Conservation (phyloP, 2,113 vertebrate genomes). For the Oceanodroma tethys region DNA sequence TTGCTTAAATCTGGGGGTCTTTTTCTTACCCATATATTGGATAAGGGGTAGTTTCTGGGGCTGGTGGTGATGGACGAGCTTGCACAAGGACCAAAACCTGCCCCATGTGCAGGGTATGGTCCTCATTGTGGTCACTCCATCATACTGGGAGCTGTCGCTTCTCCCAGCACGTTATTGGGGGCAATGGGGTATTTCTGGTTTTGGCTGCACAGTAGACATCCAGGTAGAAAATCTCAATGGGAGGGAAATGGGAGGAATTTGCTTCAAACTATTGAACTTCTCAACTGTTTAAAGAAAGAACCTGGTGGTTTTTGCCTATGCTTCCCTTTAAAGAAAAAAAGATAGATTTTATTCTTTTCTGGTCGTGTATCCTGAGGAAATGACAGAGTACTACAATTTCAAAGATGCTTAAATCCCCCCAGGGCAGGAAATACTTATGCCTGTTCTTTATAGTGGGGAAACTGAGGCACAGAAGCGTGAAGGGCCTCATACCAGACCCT, state of each 20-base stretch:
- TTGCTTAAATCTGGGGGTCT: background rate
- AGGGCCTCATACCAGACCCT: background rate
- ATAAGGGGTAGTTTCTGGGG: background rate
- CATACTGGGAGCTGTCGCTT: background rate
- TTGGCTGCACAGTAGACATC: background rate
- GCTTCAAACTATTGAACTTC: background rate
- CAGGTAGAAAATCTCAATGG: background rate
- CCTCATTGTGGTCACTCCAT: fast-evolving
- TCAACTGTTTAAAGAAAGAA: background rate
- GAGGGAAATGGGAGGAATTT: background rate
- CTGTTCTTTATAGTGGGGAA: background rate
- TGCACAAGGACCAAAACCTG: background rate
- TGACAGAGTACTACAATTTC: background rate
- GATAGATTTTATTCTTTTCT: background rate
- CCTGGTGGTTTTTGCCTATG: background rate
- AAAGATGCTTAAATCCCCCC: background rate
- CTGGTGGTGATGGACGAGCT: background rate
- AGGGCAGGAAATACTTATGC: background rate
- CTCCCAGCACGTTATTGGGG: background rate
- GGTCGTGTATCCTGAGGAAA: background rate
- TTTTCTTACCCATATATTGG: background rate
- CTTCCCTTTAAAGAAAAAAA: background rate
- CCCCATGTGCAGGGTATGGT: background rate
- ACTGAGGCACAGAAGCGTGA: background rate
- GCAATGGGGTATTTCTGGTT: background rate